Base-by-base conservation (phyloP, 2,888 invertebrate genomes). In the Drosophila rellima region DNA sequence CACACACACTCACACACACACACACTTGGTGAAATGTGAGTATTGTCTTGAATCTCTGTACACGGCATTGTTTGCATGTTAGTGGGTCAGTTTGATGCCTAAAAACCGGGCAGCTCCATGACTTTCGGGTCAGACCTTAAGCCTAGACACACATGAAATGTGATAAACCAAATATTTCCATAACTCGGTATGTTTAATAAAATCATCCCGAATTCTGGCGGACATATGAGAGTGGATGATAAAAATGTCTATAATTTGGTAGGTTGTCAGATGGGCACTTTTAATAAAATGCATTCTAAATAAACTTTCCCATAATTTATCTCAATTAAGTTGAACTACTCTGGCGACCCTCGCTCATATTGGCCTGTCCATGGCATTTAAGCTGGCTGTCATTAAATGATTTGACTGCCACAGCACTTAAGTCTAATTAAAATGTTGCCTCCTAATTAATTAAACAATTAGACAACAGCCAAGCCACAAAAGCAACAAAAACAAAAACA, bases 401-500 rank as follows among this genome's bases (percentile, higher is more conserved):
- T 84, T 87, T 77, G 71, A 64, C 70, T 69, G 79, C 57, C 68
- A 17, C 67, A 77, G 78, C 83, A 83, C 88, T 83, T 88, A 88
- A 75, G 88, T 65, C 83, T 82, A 88, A 83, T 83, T 83, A 85
- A 88, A 83, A 88, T 83, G 80, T 71, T 85, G 71, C 71, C 73
- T 70, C 51, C 80, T 82, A 85, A 88, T 88, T 88, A 83, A 83
- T 83, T 83, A 88, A 87, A 74, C 82, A 87, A 82, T 82, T 87
- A 76, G 66, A 39, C 47, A 60, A 51, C 60, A 35, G 37, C 37
- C 59, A 31, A 47, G 35, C 18, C 17, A 52, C 45, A 47, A 47
- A 33, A 44, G 18, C 64, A 45, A 39, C 26, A 48, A 42, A 39
- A 23, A 33, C 45, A 59, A 51, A 29, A 64, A 33, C 50, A 29